phyloP scores from a whole-genome alignment of 2,888 invertebrate genomes.

The Crepidodera aurea region DNA sequence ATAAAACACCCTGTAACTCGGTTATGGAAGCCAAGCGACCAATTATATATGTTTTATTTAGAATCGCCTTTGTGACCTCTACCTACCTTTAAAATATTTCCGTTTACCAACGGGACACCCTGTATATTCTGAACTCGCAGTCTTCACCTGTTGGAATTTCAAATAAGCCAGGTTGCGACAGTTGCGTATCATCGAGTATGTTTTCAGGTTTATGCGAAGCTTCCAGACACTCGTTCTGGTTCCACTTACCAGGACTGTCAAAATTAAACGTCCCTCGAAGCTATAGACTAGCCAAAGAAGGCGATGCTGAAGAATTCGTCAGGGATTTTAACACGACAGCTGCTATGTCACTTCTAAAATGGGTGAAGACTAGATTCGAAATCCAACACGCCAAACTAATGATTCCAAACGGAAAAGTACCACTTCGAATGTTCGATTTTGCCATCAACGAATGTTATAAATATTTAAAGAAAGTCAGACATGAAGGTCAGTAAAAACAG shows the following conservation, averaged over 20 bases:
- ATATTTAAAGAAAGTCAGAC: conserved; percentile 66
- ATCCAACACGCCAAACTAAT: conserved; percentile 59
- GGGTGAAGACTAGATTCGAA: conserved; percentile 59
- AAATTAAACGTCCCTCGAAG: conserved; percentile 77
- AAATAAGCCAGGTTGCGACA: too few relatives aligned
- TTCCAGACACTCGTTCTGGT: conserved; percentile 71
- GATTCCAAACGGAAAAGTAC: conserved; percentile 64
- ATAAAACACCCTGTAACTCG: too few relatives aligned
- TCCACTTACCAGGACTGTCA: conserved; percentile 67
- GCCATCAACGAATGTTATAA: conserved; percentile 76
- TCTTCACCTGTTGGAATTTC: too few relatives aligned
- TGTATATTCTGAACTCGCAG: too few relatives aligned
- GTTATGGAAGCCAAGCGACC: too few relatives aligned
- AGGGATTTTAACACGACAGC: conserved; percentile 82
- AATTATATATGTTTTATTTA: too few relatives aligned
- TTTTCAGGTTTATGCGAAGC: conserved; percentile 61
- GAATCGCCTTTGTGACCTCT: too few relatives aligned
- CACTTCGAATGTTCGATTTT: conserved; percentile 68
- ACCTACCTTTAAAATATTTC: too few relatives aligned
- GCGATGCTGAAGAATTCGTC: conserved; percentile 68
- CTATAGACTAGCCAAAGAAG: conserved; percentile 68
- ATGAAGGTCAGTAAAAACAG: conserved; percentile 66
- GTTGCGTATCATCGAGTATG: too few relatives aligned
- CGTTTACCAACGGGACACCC: too few relatives aligned
- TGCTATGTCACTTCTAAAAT: conserved; percentile 78